These are phyloP conservation scores for Trichomycterus rosablanca DNA, from an alignment of 2,113 vertebrate genomes.

Conservation along the genomic window DNA sequence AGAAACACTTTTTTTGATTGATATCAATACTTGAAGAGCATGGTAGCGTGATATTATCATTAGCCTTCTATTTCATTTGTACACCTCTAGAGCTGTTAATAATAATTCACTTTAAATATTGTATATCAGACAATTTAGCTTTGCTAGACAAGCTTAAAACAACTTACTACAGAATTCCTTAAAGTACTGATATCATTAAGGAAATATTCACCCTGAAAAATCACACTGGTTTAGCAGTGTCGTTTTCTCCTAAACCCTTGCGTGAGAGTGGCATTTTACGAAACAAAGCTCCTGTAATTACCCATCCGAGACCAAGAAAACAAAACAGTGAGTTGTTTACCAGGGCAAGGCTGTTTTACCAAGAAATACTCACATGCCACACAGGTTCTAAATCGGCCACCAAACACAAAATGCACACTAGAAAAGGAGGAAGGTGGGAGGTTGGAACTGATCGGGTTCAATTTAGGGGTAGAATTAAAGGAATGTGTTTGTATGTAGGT, in stretches of 20 bases:
- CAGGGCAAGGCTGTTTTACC: constrained; percentile 18
- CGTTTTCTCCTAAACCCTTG: constrained; percentile 2
- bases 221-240: constrained; percentile 4
- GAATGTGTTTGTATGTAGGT: too few species aligned
- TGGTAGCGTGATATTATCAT: not conserved
- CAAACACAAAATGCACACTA: not conserved
- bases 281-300: constrained; percentile 38
- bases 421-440: too few species aligned
- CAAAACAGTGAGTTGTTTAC: constrained; percentile 35
- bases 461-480: too few species aligned
- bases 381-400: constrained; percentile 9
- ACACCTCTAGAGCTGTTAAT: not conserved
- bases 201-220: constrained; percentile 1
- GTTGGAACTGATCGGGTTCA: too few species aligned
- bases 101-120: not conserved
- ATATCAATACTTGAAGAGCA: constrained; percentile 10
- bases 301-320: constrained; percentile 19
- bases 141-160: not conserved
- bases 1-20: too few species aligned
- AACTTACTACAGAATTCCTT: not conserved
- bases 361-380: constrained; percentile 1
- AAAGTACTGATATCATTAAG: not conserved
- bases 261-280: constrained; percentile 32
- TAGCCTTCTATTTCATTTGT: not conserved
- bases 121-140: too few species aligned